Conservation (phyloP, 2,797 vertebrate species). For the Cynodonichthys magdalenae region DNA sequence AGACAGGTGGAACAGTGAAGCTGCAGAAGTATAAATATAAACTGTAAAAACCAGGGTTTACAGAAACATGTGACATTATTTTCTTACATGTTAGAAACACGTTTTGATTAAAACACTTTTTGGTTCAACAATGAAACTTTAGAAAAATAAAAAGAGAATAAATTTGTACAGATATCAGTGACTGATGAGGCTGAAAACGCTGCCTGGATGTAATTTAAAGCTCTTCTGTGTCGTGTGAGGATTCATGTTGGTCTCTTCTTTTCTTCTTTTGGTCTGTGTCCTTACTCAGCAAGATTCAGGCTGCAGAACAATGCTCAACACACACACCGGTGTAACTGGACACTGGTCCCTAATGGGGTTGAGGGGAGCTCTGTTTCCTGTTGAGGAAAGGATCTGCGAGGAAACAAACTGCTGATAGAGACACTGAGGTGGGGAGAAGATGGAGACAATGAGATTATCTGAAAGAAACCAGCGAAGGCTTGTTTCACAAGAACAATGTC, state of each 20-base stretch:
- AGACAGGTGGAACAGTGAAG: too few species aligned
- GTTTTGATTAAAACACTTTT: too few species aligned
- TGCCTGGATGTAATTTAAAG: conserved; percentile 60
- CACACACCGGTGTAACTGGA: conserved; percentile 56
- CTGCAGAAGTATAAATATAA: too few species aligned
- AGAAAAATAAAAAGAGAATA: conserved; percentile 8
- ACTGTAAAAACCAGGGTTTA: too few species aligned
- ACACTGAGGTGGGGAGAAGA: conserved; percentile 26
- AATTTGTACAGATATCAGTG: conserved; percentile 48
- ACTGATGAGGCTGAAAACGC: conserved; percentile 43
- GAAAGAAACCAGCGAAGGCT: conserved; percentile 17
- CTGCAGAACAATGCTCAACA: conserved; percentile 35
- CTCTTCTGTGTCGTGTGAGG: conserved; percentile 33
- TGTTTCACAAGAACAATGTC: not conserved
- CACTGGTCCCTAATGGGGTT: conserved; percentile 67
- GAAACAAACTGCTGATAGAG: conserved; percentile 72
- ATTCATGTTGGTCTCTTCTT: conserved; percentile 7
- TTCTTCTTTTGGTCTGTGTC: conserved; percentile 27
- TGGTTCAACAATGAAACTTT: too few species aligned
- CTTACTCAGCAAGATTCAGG: conserved; percentile 65
- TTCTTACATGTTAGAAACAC: too few species aligned
- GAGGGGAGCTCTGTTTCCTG: conserved; percentile 63
- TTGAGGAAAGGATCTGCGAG: conserved; percentile 69
- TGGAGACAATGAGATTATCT: conserved; percentile 45
- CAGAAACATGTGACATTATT: too few species aligned